Base-by-base conservation (phyloP, 1,140 invertebrate genomes). In the Euura saliciscinereae region DNA sequence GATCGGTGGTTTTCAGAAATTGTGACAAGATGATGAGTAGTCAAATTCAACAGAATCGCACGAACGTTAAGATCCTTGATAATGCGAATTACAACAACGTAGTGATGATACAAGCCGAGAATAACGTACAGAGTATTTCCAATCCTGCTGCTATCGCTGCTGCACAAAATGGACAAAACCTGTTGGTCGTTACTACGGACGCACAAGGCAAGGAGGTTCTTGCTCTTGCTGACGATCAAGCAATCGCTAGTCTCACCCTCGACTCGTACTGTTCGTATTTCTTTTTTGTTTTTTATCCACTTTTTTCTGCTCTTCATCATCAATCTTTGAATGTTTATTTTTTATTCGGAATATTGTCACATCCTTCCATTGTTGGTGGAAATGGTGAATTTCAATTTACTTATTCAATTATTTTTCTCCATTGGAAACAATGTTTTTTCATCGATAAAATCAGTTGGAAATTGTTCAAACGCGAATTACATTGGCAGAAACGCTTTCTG, bases 231-330 rank as follows among this genome's bases (percentile, higher is more conserved):
- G 81, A 81, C 10, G 80, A 78, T 73, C 75, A 82, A 68, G 69
- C 75, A 44, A 76, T 79, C 75, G 75, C 71, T 69, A 83, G 78
- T 65, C 71, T 80, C 65, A 74, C 75, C 4, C 70, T 82, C 7
- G 83, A 86, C 70, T 78, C 80, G 1, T 85, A 85, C 75, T 85
- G 83, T 86, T 85, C 77, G 84, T 85, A 13, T 67, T 46, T 10
- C 1, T 6, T 3, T 59, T 59, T 4, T 59, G 0, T 59, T 3
- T 8, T 59, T n/a, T 8, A 3, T 59, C 51, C 51, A 10, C n/a
- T 3, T 59, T 2, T 59, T n/a, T n/a, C 2, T 5, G 8, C 8
- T n/a, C n/a, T 59, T 59, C 51, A 4, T 3, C 8, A 8, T 59
- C 8, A 2, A 8, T 59, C 0, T 59, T 59, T 59, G 8, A n/a